phyloP scores from a whole-genome alignment of 2,888 invertebrate genomes.

The Cephus runcator region DNA sequence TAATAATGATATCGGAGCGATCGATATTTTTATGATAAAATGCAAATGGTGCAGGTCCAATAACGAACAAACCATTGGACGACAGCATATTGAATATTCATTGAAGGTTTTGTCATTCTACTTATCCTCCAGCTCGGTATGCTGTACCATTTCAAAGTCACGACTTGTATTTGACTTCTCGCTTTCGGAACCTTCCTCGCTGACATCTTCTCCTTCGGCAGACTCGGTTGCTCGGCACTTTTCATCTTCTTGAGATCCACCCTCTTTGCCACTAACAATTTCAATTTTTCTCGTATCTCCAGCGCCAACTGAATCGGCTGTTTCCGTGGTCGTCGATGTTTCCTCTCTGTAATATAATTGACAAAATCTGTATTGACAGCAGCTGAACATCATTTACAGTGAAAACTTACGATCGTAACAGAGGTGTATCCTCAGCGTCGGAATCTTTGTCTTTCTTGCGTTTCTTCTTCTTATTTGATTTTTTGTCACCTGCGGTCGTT shows the following conservation, averaged over 20 bases:
- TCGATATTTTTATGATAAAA: background rate
- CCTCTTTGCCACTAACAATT: constrained; percentile 20
- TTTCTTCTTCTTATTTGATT: constrained; percentile 75
- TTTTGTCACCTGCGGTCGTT: constrained; percentile 67
- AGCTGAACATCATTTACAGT: constrained; percentile 29
- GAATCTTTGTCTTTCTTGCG: constrained; percentile 85
- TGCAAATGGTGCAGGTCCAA: background rate
- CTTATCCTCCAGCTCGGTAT: constrained; percentile 53
- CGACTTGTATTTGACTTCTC: constrained; percentile 86
- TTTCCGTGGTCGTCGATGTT: constrained; percentile 23
- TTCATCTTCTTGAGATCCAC: constrained; percentile 22
- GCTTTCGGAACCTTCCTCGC: constrained; percentile 75
- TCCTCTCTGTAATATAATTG: constrained; percentile 25
- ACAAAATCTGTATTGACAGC: background rate
- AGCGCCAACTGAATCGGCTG: background rate
- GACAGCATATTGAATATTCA: constrained; percentile 3
- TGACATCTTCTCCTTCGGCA: constrained; percentile 53
- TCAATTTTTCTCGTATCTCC: constrained; percentile 15
- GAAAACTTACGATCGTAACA: constrained; percentile 59
- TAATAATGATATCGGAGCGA: background rate
- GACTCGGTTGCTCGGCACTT: constrained; percentile 27
- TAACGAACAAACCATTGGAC: constrained; percentile 4
- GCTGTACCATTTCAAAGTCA: constrained; percentile 89
- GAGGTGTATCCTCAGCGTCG: constrained; percentile 76
- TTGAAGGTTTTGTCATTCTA: constrained; percentile 18